Conservation (phyloP, 2,113 vertebrate species). For the Macquaria australasica region DNA sequence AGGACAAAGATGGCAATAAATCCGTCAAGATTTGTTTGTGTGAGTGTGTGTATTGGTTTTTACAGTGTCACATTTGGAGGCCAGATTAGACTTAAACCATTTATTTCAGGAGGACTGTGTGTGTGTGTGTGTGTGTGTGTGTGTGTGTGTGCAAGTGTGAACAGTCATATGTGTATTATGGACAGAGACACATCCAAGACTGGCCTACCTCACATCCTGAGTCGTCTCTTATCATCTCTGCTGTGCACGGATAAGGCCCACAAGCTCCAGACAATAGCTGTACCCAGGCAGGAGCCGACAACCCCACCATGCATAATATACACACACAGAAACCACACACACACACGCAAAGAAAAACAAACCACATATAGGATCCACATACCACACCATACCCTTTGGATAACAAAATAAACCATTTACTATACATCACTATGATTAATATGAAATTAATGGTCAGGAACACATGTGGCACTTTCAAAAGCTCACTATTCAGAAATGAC, state of each 20-base stretch:
- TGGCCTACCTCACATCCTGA: not conserved
- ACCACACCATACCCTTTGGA: conserved; percentile 10
- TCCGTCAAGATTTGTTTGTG: not conserved
- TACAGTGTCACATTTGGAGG: not conserved
- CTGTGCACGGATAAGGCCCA: conserved; percentile 35
- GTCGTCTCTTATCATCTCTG: conserved; percentile 37
- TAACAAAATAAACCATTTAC: conserved; percentile 23
- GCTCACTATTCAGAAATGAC: not conserved
- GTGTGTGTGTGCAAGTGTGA: not conserved
- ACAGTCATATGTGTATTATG: conserved; percentile 4
- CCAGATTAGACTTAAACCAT: not conserved
- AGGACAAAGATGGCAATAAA: not conserved
- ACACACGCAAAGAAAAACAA: conserved; percentile 18
- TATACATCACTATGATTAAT: not conserved
- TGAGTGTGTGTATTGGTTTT: not conserved
- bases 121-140: not conserved
- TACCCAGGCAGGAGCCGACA: not conserved
- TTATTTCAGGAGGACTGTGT: not conserved
- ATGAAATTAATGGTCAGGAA: not conserved
- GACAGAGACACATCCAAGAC: conserved; percentile 20
- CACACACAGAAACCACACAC: conserved; percentile 7
- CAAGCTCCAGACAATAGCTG: conserved; percentile 42
- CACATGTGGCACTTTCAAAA: conserved; percentile 1
- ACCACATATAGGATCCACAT: conserved; percentile 18
- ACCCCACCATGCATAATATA: conserved; percentile 16